Base-by-base conservation (phyloP, 92 coral and sea anemone genomes). In the Parazoanthus swiftii region DNA sequence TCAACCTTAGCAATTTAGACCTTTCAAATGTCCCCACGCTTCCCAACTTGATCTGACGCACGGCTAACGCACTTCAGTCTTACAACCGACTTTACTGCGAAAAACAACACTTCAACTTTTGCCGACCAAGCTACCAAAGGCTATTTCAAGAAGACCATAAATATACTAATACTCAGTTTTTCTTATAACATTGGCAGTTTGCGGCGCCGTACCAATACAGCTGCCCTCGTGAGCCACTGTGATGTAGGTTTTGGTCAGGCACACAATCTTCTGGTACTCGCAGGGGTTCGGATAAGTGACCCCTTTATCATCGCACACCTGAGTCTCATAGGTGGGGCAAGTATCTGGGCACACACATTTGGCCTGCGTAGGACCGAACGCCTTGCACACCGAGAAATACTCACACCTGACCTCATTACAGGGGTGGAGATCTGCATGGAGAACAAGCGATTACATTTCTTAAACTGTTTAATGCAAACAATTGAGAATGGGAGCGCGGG, bases 401-500 rank as follows among this genome's bases (percentile, higher is more conserved):
- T 81, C 82, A 78, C 98, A 94, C 0, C 35, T 33, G 23, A 88
- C 67, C 2, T 74, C 35, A n/a, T 88, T 89, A 86, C 98, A 94
- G 1, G 98, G 98, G 77, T 94, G 88, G 25, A 93, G 90, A 74
- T 88, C 98, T 94, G 90, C 4, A 37, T 70, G 50, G 33, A n/a
- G 80, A 86, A 70, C 75, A 70, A 5, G 46, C 2, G 43, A 14
- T 16, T 46, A 43, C 6, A 33, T 18, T 21, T 25, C 15, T 58
- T 33, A 33, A 29, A n/a, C n/a, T n/a, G n/a, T n/a, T n/a, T n/a
- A n/a, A 46, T 50, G 26, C 26, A 21, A 18, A 2, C 37, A 1
- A 5, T 10, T 9, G 16, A 9, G 81, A 54, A 37, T 0, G 6
- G 29, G 7, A 15, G 10, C 58, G 2, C 14, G 7, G 3, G 16